These are phyloP conservation scores for Poecilia picta DNA, from an alignment of 2,797 vertebrate species.

Conservation along the genomic window DNA sequence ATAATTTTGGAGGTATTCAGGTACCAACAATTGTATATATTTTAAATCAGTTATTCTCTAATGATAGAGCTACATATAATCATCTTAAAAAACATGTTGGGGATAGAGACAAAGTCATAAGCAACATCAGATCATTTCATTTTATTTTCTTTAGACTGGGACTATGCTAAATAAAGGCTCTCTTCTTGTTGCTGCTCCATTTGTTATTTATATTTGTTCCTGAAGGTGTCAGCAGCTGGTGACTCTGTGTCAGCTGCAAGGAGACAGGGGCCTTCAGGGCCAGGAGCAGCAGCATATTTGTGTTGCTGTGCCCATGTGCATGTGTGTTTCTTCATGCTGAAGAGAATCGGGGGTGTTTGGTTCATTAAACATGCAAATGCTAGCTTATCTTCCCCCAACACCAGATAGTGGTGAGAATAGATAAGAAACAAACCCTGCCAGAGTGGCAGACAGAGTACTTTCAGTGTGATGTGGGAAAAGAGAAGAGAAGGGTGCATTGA, in stretches of 20 bases:
- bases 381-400: constrained; percentile 85
- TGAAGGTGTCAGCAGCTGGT: constrained; percentile 71
- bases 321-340: constrained; percentile 58
- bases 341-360: constrained; percentile 65
- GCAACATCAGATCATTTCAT: neutral
- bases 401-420: constrained; percentile 82
- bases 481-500: constrained; percentile 39
- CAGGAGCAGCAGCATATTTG: constrained; percentile 27
- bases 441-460: constrained; percentile 46
- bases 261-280: constrained; percentile 62
- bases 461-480: constrained; percentile 34
- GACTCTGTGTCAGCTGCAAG: constrained; percentile 67
- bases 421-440: constrained; percentile 77
- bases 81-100: neutral
- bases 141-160: constrained; percentile 8
- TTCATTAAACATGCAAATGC: constrained; percentile 84
- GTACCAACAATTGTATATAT: neutral
- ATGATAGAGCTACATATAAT: neutral
- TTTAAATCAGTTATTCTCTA: neutral
- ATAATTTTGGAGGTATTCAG: neutral
- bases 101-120: neutral
- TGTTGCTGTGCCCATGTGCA: constrained; percentile 18
- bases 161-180: constrained; percentile 7
- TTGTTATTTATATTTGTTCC: constrained; percentile 55
- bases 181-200: constrained; percentile 20